phyloP scores from a whole-genome alignment of 2,113 vertebrate species.

The Stercorarius parasiticus region DNA sequence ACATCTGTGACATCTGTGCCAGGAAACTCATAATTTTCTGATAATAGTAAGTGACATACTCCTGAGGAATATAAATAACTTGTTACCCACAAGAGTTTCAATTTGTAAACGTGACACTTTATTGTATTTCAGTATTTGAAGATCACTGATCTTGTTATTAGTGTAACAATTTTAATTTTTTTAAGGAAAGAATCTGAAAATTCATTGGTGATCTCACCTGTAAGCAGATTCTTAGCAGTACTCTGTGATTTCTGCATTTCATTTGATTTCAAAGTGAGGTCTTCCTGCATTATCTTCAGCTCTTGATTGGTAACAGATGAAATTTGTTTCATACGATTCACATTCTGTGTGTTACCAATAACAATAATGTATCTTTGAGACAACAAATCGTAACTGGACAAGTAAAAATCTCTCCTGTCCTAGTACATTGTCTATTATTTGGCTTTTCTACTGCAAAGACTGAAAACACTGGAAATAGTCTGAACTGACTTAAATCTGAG shows the following conservation, averaged over 20 bases:
- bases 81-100: neutral
- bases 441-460: neutral
- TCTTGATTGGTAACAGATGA: constrained; percentile 89
- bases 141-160: neutral
- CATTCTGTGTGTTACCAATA: constrained; percentile 79
- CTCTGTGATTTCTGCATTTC: constrained; percentile 95
- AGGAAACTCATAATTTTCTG: neutral
- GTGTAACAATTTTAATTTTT: neutral
- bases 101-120: neutral
- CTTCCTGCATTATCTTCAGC: constrained; percentile 93
- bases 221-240: constrained; percentile 87
- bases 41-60: neutral
- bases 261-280: constrained; percentile 92
- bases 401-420: neutral
- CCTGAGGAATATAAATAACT: neutral
- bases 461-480: neutral
- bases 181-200: neutral
- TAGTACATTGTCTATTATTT: neutral
- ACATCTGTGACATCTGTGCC: neutral
- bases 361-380: neutral
- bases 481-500: neutral
- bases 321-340: constrained; percentile 86
- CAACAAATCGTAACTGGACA: neutral
- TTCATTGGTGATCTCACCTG: constrained; percentile 74
- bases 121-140: neutral